A percentile compares a stretch with the other conserved stretches of the same genome.
Conservation (phyloP, 2,888 invertebrate species). For the Eupeodes latifasciatus region DNA sequence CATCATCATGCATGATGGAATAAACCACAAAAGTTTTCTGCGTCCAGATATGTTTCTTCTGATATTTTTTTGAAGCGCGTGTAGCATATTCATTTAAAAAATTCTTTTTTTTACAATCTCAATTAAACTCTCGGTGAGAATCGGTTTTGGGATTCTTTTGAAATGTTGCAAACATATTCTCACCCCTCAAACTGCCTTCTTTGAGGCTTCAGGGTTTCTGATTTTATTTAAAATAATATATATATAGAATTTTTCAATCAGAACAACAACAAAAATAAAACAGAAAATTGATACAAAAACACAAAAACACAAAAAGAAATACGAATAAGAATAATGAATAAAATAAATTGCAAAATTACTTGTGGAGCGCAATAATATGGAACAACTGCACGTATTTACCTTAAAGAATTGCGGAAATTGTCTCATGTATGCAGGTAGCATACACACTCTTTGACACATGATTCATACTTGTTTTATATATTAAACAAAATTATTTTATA, state of each 20-base stretch:
- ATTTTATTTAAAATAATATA: conserved; percentile 31
- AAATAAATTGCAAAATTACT: conserved; percentile 62
- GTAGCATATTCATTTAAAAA: conserved; percentile 2
- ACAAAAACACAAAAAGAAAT: conserved; percentile 17
- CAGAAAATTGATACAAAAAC: conserved; percentile 4
- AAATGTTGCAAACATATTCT: not conserved
- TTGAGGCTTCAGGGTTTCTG: not conserved
- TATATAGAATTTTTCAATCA: conserved; percentile 47
- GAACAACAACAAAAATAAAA: conserved; percentile 43
- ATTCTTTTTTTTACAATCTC: conserved; percentile 31
- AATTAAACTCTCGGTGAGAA: not conserved
- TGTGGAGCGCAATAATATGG: conserved; percentile 4
- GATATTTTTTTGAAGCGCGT: not conserved
- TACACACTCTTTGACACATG: not conserved
- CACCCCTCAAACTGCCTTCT: not conserved
- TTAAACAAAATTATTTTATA: too few species aligned
- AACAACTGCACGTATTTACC: conserved; percentile 17
- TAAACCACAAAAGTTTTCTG: conserved; percentile 50
- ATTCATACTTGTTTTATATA: not conserved
- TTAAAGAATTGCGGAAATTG: conserved; percentile 27
- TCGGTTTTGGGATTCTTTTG: conserved; percentile 32
- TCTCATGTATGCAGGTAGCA: not conserved
- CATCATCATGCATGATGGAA: conserved; percentile 33
- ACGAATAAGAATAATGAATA: conserved; percentile 48
- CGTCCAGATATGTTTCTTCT: conserved; percentile 46